These are phyloP conservation scores for Cetonia aurata DNA, from an alignment of 2,888 invertebrate species.

Conservation along the genomic window DNA sequence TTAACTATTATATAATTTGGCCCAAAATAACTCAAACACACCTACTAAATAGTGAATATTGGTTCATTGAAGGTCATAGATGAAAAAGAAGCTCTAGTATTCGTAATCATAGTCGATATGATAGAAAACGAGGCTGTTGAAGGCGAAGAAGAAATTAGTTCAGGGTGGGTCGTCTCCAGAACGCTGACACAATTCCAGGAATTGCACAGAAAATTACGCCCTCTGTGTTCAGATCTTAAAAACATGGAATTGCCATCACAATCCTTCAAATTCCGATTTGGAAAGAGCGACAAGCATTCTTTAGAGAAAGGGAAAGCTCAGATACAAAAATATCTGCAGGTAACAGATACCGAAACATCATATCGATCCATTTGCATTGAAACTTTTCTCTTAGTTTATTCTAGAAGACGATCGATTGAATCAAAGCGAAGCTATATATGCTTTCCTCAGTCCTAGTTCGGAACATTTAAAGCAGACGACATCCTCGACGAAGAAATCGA, in stretches of 20 bases:
- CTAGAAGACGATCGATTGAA: constrained; percentile 88
- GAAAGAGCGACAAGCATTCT: constrained; percentile 84
- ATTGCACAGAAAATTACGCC: constrained; percentile 85
- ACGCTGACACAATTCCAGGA: constrained; percentile 78
- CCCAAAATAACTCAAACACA: background rate
- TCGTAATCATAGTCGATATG: constrained; percentile 86
- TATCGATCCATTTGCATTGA: background rate
- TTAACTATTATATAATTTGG: no score
- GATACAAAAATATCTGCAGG: constrained; percentile 89
- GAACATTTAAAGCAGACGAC: constrained; percentile 86
- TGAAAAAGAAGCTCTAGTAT: constrained; percentile 73
- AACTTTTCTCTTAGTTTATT: constrained; percentile 75
- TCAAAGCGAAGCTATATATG: constrained; percentile 90
- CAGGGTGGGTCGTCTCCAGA: constrained; percentile 78
- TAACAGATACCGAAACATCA: constrained; percentile 66
- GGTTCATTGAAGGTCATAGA: constrained; percentile 60
- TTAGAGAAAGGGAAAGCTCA: constrained; percentile 86
- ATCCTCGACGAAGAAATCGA: constrained; percentile 85
- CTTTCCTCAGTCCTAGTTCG: constrained; percentile 92
- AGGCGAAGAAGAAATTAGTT: constrained; percentile 70
- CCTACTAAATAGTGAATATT: background rate
- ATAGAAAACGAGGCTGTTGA: constrained; percentile 73
- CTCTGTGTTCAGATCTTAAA: constrained; percentile 84
- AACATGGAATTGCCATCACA: constrained; percentile 86
- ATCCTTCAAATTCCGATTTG: constrained; percentile 84